phyloP scores from a whole-genome alignment of 2,888 invertebrate species.

The Pantelozetes paolii region DNA sequence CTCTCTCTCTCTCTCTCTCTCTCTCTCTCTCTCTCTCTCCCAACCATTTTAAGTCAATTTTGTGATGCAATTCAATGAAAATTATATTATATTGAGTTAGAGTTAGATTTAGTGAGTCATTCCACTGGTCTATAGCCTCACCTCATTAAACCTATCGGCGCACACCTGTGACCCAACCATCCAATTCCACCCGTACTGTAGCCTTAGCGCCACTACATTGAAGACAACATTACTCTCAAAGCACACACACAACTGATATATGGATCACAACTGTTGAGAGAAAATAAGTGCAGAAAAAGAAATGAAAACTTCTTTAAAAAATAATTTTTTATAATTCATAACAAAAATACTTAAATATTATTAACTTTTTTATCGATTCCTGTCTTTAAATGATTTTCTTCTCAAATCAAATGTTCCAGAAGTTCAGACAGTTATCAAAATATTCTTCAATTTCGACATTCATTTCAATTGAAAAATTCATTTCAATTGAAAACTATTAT shows the following conservation, averaged over 20 bases:
- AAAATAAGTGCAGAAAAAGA: neutral
- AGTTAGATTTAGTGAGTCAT: conserved; percentile 35
- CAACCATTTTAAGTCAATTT: conserved; percentile 21
- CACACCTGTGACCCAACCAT: conserved; percentile 32
- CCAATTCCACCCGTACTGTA: no score
- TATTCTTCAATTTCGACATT: neutral
- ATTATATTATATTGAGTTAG: conserved; percentile 40
- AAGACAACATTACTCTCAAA: neutral
- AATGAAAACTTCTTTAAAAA: neutral
- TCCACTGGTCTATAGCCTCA: conserved; percentile 35
- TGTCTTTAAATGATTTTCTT: neutral
- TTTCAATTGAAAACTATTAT: conserved; percentile 16
- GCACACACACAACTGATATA: neutral
- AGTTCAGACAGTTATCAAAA: neutral
- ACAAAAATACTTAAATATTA: neutral
- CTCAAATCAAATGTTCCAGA: neutral
- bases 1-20: conserved; percentile 22
- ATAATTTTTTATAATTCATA: no score
- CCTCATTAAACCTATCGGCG: conserved; percentile 35
- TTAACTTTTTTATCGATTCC: neutral
- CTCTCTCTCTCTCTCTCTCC: neutral
- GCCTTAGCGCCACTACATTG: no score
- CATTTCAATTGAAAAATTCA: conserved; percentile 23
- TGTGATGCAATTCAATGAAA: conserved; percentile 38
- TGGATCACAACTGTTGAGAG: neutral